Base-by-base conservation (phyloP, 2,797 vertebrate species). In the Astyanax mexicanus region DNA sequence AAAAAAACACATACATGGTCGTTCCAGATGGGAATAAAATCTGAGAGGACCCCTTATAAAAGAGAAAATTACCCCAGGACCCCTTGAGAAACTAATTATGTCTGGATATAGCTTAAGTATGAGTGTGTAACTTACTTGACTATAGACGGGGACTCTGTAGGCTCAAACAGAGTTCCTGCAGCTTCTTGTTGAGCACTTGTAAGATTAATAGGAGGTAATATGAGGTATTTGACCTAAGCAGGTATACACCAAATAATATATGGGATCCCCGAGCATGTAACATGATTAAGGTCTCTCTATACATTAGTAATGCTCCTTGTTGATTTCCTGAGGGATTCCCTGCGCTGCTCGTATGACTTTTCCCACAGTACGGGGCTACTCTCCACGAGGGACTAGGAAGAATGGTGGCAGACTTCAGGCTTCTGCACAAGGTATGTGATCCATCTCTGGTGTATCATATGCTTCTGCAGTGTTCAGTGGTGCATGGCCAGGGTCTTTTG, bases 281-380 rank as follows among this genome's bases (percentile, higher is more conserved):
- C 57, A 69, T 42, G 72, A 80, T 38, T 19, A 74, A 64, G 65
- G 60, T 38, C 66, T 54, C 11, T 21, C 27, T 60, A 74, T 79
- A 65, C 40, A 75, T 74, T 65, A 79, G 58, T 79, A 79, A 75
- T 75, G 72, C 19, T 47, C 42, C 44, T 54, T 21, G 40, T 74
- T 60, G 42, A 70, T 78, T 78, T 68, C 32, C 76, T 67, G 11
- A 60, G 69, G 51, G 75, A 60, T 10, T 76, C 40, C 27, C 6
- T 12, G 32, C 38, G 32, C 67, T 70, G 29, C 60, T 78, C 61
- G 13, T 57, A 58, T 72, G 64, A 25, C 69, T 38, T 37, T 40
- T 32, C 8, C 35, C 19, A 51, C 44, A 66, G 32, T 9, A 4
- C 35, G 35, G 25, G 32, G 38, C 65, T 65, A 78, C 72, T 44